Evolutionary conservation across 2,888 invertebrate species (phyloP).

Genomic region (Abrostola tripartita): DNA sequence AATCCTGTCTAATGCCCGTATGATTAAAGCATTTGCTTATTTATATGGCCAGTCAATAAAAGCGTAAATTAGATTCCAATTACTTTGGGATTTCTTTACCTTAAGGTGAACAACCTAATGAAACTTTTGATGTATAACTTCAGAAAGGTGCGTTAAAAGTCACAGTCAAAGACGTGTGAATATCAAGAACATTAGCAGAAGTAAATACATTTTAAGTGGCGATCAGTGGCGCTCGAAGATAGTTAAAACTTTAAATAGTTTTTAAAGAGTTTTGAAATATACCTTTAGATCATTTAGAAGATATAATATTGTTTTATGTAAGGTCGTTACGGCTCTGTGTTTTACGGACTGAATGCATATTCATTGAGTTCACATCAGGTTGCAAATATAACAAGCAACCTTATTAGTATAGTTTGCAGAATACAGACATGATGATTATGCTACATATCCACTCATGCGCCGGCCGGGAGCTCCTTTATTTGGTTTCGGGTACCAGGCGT

Average conservation of each 20-base stretch:
- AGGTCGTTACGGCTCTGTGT: no score
- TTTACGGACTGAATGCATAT: no score
- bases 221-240: slow-evolving; percentile 5
- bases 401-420: no score
- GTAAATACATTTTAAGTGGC: slow-evolving; percentile 11
- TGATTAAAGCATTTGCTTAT: slow-evolving; percentile 19
- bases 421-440: no score
- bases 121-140: slow-evolving; percentile 19
- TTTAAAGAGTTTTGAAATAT: background rate
- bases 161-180: slow-evolving; percentile 22
- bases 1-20: background rate
- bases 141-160: slow-evolving; percentile 18
- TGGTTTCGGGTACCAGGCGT: no score
- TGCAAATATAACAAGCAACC: no score
- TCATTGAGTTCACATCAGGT: no score
- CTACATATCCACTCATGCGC: no score
- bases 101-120: slow-evolving; percentile 12
- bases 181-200: slow-evolving; percentile 13
- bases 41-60: slow-evolving; percentile 14
- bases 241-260: background rate
- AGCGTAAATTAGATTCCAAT: slow-evolving; percentile 21
- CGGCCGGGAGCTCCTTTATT: no score
- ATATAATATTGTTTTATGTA: no score
- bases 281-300: background rate
- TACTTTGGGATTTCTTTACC: slow-evolving; percentile 21